Base-by-base conservation (phyloP, 2,113 vertebrate species). In the Chaetops frenatus region DNA sequence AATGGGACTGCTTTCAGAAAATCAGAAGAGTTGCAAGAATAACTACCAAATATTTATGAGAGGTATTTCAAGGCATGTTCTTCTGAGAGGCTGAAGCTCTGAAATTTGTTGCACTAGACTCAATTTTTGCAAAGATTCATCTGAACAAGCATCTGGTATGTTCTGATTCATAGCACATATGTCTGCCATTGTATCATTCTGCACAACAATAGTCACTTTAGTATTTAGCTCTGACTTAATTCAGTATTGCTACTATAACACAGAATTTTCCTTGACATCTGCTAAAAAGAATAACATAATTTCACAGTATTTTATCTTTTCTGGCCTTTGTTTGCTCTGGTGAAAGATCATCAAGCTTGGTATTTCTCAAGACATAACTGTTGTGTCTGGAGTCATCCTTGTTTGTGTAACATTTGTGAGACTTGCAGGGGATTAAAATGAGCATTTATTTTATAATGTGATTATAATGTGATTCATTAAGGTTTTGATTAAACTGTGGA, bases 301-400 rank as follows among this genome's bases (percentile, higher is more conserved):
- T 60, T 61, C 27, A 56, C 14, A 69, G 38, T 31, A 11, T 86
- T 94, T 86, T 80, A 67, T 88, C 54, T 82, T 74, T 66, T n/a
- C 62, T 92, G 58, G 28, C 65, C 81, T 79, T 62, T 86, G 48
- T 71, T 91, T 89, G 53, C 81, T 57, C 44, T 28, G 22, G 44
- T 65, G 78, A 81, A 94, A 95, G 38, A 69, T 20, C 45, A 70
- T 80, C 35, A 56, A 51, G 35, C 24, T 74, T 79, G 72, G 33
- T 94, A 92, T 90, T 95, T 92, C 56, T 87, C 64, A 86, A 86
- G 84, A 91, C 71, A 36, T 82, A 87, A 86, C 36, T 94, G 92
- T 89, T 93, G 66, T 93, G 84, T 82, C 90, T 89, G 93, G 62
- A 86, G 48, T 79, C 58, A 76, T 45, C 40, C 36, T 51, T 92